Conservation (phyloP, 2,113 vertebrate genomes). For the Plestiodon gilberti region DNA sequence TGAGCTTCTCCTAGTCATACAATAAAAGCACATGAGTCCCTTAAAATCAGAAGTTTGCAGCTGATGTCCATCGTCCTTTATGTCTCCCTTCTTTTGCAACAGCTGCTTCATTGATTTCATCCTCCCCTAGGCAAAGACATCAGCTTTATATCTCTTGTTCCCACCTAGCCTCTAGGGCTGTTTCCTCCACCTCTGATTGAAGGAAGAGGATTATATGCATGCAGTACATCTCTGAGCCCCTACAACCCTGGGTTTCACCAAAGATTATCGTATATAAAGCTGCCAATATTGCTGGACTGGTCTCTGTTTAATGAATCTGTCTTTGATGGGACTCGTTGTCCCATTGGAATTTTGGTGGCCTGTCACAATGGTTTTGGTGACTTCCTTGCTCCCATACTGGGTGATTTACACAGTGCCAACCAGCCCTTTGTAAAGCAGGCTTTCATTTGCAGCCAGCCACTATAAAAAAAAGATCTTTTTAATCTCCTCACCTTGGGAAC, state of each 20-base stretch:
- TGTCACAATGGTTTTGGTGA: not conserved
- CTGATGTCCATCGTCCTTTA: not conserved
- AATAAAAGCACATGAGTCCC: not conserved
- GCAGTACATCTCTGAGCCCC: not conserved
- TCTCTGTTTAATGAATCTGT: not conserved
- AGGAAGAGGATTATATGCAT: not conserved
- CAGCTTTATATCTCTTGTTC: not conserved
- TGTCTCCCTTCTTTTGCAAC: not conserved
- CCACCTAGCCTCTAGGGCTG: not conserved
- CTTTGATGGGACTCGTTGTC: not conserved
- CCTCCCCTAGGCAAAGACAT: not conserved
- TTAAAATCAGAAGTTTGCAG: not conserved
- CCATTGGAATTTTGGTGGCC: not conserved
- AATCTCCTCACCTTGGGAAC: conserved; percentile 15
- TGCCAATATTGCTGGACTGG: not conserved
- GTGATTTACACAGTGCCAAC: not conserved
- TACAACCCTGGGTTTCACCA: not conserved
- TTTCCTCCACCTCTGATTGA: not conserved
- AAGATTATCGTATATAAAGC: not conserved
- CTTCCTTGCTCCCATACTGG: not conserved
- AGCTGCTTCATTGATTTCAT: not conserved
- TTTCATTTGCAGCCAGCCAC: not conserved
- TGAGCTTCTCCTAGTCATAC: not conserved
- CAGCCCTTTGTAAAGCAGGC: not conserved
- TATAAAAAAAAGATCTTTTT: not conserved